Conservation (phyloP, 2,888 invertebrate genomes). For the Mythimna loreyi region DNA sequence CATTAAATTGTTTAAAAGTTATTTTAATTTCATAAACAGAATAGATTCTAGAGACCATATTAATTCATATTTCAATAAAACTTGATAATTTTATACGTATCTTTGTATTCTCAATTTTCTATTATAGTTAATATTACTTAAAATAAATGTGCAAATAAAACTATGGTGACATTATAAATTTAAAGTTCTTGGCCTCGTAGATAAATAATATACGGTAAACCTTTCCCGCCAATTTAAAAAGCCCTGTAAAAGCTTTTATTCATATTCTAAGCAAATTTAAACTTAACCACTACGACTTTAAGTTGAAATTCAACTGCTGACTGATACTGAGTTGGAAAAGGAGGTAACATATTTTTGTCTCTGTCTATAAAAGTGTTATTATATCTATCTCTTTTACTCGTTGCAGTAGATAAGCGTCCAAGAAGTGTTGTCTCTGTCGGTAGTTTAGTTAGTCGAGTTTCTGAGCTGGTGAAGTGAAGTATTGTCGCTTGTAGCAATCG, state of each 20-base stretch:
- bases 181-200: slow-evolving; percentile 47
- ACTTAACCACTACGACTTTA: accelerated
- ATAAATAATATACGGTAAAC: slow-evolving; percentile 57
- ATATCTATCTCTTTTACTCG: slow-evolving; percentile 75
- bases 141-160: slow-evolving; percentile 6
- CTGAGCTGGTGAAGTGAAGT: slow-evolving; percentile 59
- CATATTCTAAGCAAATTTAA: slow-evolving; percentile 42
- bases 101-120: not conserved
- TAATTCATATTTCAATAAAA: not conserved
- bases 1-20: too few species aligned
- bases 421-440: slow-evolving; percentile 60
- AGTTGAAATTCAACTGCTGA: slow-evolving; percentile 27
- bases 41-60: not conserved
- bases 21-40: too few species aligned
- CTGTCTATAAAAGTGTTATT: slow-evolving; percentile 66
- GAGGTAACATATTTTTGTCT: slow-evolving; percentile 60
- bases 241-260: slow-evolving; percentile 53
- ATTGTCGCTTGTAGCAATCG: slow-evolving; percentile 61
- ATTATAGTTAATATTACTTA: not conserved
- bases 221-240: slow-evolving; percentile 81
- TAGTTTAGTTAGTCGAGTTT: slow-evolving; percentile 79
- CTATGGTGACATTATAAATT: slow-evolving; percentile 21
- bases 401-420: slow-evolving; percentile 25
- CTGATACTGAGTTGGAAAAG: slow-evolving; percentile 24
- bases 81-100: not conserved